phyloP scores from a whole-genome alignment of 2,888 invertebrate genomes.

The Caenorhabditis sulstoni region DNA sequence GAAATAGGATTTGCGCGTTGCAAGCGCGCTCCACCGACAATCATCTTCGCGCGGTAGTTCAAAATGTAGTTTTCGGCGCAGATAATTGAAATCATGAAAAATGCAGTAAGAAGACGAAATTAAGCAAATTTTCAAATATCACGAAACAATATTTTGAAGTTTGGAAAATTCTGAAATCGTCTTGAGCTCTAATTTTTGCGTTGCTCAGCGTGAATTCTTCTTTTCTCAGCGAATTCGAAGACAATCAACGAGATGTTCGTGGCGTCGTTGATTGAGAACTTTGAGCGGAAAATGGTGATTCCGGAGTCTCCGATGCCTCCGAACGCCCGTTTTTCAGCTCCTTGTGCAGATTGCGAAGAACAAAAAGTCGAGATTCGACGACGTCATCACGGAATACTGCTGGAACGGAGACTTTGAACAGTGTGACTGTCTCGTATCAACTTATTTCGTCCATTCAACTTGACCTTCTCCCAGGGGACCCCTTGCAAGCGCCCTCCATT shows the following conservation, averaged over 20 bases:
- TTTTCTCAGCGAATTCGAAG: slow-evolving; percentile 43
- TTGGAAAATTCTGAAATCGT: too few relatives aligned
- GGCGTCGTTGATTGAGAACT: slow-evolving; percentile 44
- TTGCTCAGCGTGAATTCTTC: too few relatives aligned
- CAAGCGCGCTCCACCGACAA: slow-evolving; percentile 21
- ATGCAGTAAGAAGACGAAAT: too few relatives aligned
- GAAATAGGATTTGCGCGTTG: too few relatives aligned
- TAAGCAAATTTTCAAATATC: too few relatives aligned
- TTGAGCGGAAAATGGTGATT: slow-evolving; percentile 58
- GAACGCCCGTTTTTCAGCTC: slow-evolving; percentile 27
- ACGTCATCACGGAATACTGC: slow-evolving; percentile 32
- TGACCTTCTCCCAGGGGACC: too few relatives aligned
- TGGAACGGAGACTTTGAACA: slow-evolving; percentile 17
- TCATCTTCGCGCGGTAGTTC: slow-evolving; percentile 8
- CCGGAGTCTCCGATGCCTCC: too few relatives aligned
- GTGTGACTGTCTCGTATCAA: slow-evolving; percentile 3
- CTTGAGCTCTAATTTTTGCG: too few relatives aligned
- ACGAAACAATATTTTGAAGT: too few relatives aligned
- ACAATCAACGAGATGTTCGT: slow-evolving; percentile 29
- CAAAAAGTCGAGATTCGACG: slow-evolving; percentile 53
- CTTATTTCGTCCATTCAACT: too few relatives aligned
- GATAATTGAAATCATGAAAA: background rate
- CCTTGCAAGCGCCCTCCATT: too few relatives aligned
- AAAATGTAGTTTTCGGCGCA: background rate
- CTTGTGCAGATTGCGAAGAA: slow-evolving; percentile 47